Base-by-base conservation (phyloP, 2,888 invertebrate genomes). In the Plebejus argus region DNA sequence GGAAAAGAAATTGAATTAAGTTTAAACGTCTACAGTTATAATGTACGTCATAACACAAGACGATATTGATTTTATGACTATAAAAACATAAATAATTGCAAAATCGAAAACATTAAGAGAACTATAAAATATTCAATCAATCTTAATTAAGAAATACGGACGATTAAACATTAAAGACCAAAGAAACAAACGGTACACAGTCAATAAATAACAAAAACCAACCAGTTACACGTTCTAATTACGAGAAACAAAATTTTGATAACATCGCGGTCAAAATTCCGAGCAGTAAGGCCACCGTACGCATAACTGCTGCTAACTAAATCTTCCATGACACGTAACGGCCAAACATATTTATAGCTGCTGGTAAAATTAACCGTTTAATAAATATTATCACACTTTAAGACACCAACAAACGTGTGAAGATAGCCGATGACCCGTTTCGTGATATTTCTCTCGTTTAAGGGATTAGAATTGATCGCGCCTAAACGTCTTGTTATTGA, bases 321-420 rank as follows among this genome's bases (percentile, higher is more conserved):
- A 93, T 94, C 93, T 92, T 87, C 87, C 88, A 90, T 91, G 92
- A 92, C 92, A 88, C 86, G 87, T 91, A 91, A 91, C 91, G 89
- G 89, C 89, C 88, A 88, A 88, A 89, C 86, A 88, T 93, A 93
- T 94, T 93, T 93, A 94, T 93, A 83, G 88, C 85, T 83, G 88
- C 85, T 87, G 87, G 89, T 88, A 90, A 90, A 89, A 90, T 87
- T 87, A 85, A 91, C 89, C 89, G 88, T 92, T 93, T 93, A 93
- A 94, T 93, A 93, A 93, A 94, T 66, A 66, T 92, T 92, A 93
- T 94, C 92, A 91, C 92, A 91, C 88, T 92, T 88, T 88, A 88
- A 90, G 91, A 89, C 91, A 89, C 90, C 92, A 91, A 92, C 92
- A 93, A 92, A 92, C 93, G 93, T 93, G 93, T 92, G 93, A 94